phyloP scores from a whole-genome alignment of 2,888 invertebrate species.

The Heliothis peltigera region DNA sequence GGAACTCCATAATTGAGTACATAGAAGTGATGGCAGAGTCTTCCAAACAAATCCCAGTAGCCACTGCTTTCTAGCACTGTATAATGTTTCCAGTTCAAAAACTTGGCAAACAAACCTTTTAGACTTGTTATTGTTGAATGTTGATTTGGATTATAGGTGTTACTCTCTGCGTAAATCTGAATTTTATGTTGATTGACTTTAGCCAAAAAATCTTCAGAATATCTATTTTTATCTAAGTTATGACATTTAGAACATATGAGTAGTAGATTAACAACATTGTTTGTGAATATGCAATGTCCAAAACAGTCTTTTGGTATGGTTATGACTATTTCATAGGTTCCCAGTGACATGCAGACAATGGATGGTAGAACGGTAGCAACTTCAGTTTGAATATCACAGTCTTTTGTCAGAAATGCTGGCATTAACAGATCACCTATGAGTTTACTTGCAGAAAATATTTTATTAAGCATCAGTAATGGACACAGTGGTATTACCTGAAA shows the following conservation, averaged over 20 bases:
- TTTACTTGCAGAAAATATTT: constrained; percentile 78
- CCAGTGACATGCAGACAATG: constrained; percentile 79
- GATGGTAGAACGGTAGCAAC: constrained; percentile 72
- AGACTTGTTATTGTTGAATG: constrained; percentile 70
- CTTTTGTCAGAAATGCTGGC: constrained; percentile 80
- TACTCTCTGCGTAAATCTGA: constrained; percentile 67
- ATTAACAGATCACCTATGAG: constrained; percentile 82
- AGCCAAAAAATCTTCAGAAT: constrained; percentile 51
- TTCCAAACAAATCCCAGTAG: constrained; percentile 75
- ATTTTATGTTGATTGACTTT: constrained; percentile 62
- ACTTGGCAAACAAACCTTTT: constrained; percentile 77
- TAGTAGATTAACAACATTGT: constrained; percentile 66
- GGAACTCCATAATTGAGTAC: constrained; percentile 77
- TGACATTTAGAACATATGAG: constrained; percentile 81
- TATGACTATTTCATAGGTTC: constrained; percentile 68
- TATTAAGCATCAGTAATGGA: constrained; percentile 77
- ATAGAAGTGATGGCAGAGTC: constrained; percentile 80
- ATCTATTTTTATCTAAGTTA: constrained; percentile 49
- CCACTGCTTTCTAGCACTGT: constrained; percentile 68
- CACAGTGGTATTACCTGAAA: constrained; percentile 80
- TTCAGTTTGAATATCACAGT: constrained; percentile 71
- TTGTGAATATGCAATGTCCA: constrained; percentile 74
- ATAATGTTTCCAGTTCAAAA: constrained; percentile 79
- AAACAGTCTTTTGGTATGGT: constrained; percentile 49
- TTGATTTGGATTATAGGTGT: constrained; percentile 64